Conservation (phyloP, 2,888 invertebrate species). For the Barypeithes pellucidus region DNA sequence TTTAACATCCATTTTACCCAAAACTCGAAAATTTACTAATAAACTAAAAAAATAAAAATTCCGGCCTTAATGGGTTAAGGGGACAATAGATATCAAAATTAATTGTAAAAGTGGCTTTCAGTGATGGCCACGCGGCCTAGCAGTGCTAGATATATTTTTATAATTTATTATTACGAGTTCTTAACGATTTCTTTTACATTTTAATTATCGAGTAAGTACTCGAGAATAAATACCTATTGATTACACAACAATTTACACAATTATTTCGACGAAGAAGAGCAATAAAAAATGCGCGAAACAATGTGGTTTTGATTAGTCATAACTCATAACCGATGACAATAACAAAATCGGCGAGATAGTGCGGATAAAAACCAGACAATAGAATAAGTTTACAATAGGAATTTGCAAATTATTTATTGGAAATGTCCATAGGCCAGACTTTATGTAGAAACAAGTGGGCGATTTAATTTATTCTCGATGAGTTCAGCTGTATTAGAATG, state of each 20-base stretch:
- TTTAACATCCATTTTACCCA: no score
- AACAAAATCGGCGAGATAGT: slow-evolving; percentile 19
- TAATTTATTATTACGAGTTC: no score
- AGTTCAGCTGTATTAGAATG: not conserved
- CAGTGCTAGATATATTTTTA: no score
- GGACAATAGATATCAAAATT: no score
- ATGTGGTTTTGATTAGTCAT: slow-evolving; percentile 27
- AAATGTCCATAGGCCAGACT: not conserved
- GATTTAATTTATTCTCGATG: not conserved
- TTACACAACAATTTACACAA: not conserved
- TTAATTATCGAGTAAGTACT: no score
- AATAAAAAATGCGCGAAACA: not conserved
- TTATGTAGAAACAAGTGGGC: not conserved
- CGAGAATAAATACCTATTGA: no score
- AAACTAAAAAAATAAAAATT: no score
- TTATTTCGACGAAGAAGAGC: not conserved
- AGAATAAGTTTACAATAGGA: slow-evolving; percentile 16
- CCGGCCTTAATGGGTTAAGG: no score
- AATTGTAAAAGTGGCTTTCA: no score
- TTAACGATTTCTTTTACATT: no score
- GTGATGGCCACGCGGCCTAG: no score
- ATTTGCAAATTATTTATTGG: slow-evolving; percentile 19
- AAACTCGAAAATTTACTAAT: no score
- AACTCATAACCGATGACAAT: slow-evolving; percentile 11
- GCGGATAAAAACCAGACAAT: slow-evolving; percentile 16